Base-by-base conservation (phyloP, 2,888 invertebrate genomes). In the Cartodere bifasciata region DNA sequence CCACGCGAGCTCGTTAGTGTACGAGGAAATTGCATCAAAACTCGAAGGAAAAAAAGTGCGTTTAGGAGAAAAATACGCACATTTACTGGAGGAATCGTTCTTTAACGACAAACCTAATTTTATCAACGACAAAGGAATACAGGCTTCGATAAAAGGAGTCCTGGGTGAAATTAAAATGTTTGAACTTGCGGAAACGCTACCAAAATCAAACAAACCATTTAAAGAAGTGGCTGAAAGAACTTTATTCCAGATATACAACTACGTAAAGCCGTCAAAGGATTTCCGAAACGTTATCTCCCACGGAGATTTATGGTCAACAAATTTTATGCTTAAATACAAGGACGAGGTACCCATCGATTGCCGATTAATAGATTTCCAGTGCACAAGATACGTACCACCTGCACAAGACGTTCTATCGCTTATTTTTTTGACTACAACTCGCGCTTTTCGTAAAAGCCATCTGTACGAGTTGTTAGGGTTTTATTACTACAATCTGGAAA, bases 261-360 rank as follows among this genome's bases (percentile, higher is more conserved):
- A 48, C 13, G 49, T 50, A 4, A 56, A 62, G 34, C 48, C 52
- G 7, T 57, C 64, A 13, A 29, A 53, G 32, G 50, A 53, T 38
- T 50, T 62, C 43, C 52, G 61, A 21, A 70, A 68, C 37, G 73
- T 70, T 1, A 52, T 73, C 3, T 68, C 67, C 23, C 75, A 75
- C 43, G 65, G 72, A 1, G 75, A 75, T 56, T 52, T 74, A 4
- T 75, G 75, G 74, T 67, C 68, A 20, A 72, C 72, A 35, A 76
- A 76, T 45, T 50, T 58, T 24, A 32, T 58, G 24, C 39, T 55
- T n/a, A 48, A 49, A 32, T 47, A 48, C 27, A 41, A 43, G 12
- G 34, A 37, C 11, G 27, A 36, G 6, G 34, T 37, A 32, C 45
- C 48, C 5, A 27, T 38, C 3, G 42, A 47, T 13, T 55, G 55